phyloP scores from a whole-genome alignment of 2,888 invertebrate species.

The Mechanitis messenoides region DNA sequence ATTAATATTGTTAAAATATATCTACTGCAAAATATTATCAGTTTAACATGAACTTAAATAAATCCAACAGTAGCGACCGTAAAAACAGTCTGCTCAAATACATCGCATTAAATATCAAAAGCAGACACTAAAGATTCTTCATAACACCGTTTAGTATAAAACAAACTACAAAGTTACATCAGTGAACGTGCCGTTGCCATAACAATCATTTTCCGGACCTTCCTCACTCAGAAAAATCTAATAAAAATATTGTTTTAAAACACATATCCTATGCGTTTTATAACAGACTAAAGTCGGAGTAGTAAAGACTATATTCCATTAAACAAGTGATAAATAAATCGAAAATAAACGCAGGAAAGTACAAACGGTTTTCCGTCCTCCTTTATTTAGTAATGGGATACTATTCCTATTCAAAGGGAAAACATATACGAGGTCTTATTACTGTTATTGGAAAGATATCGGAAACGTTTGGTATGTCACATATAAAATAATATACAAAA shows the following conservation, averaged over 20 bases:
- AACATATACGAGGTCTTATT: slow-evolving; percentile 30
- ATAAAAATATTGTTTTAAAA: slow-evolving; percentile 44
- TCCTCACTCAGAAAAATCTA: slow-evolving; percentile 52
- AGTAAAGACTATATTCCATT: slow-evolving; percentile 23
- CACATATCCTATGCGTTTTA: slow-evolving; percentile 7
- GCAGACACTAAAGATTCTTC: slow-evolving; percentile 15
- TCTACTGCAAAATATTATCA: not conserved
- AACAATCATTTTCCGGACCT: slow-evolving; percentile 49
- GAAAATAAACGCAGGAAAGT: slow-evolving; percentile 39
- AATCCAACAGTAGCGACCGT: not conserved
- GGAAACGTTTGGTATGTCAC: slow-evolving; percentile 23
- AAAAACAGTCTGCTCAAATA: not conserved
- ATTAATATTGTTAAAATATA: no score
- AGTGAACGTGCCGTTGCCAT: slow-evolving; percentile 51
- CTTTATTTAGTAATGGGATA: slow-evolving; percentile 56
- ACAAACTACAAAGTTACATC: slow-evolving; percentile 33
- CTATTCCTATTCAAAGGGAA: slow-evolving; percentile 43
- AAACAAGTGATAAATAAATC: slow-evolving; percentile 17
- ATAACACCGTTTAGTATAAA: slow-evolving; percentile 32
- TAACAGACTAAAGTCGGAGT: not conserved
- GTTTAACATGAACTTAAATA: not conserved
- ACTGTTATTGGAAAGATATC: slow-evolving; percentile 22
- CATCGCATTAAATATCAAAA: not conserved
- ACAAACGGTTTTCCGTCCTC: slow-evolving; percentile 49
- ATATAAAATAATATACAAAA: slow-evolving; percentile 8